Evolutionary conservation across 1,140 invertebrate species (phyloP).

Genomic region (Trachelipus rathkii): DNA sequence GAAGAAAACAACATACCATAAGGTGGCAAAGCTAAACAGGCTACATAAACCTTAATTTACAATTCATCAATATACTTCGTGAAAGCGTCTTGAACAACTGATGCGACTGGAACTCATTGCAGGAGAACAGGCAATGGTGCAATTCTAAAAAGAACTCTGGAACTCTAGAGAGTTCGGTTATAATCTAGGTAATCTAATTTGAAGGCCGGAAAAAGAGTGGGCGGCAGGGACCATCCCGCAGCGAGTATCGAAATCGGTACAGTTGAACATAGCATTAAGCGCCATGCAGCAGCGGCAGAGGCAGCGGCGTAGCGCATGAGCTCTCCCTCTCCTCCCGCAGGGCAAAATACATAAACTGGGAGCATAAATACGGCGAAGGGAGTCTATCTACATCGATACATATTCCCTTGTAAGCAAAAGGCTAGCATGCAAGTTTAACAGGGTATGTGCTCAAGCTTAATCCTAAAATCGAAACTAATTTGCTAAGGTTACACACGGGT

Average conservation of each 20-base stretch:
- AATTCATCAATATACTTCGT: conserved; percentile 26
- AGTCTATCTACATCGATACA: conserved; percentile 43
- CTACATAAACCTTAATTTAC: too few species aligned
- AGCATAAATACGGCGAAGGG: conserved; percentile 41
- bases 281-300: not conserved
- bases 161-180: not conserved
- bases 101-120: not conserved
- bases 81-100: conserved; percentile 25
- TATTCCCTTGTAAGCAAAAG: conserved; percentile 37
- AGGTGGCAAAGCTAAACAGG: not conserved
- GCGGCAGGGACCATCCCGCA: conserved; percentile 19
- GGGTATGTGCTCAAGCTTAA: conserved; percentile 43
- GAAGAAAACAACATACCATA: not conserved
- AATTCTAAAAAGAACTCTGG: not conserved
- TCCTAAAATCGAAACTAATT: conserved; percentile 38
- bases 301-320: conserved; percentile 3
- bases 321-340: conserved; percentile 26
- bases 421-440: conserved; percentile 43
- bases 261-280: conserved; percentile 30
- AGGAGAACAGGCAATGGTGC: conserved; percentile 6
- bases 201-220: conserved; percentile 14
- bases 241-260: conserved; percentile 20
- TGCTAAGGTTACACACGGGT: conserved; percentile 38
- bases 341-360: conserved; percentile 28
- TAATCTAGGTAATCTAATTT: conserved; percentile 1